Evolutionary conservation across 1,140 invertebrate genomes (phyloP), one percentile per base, ranked within the genome.

Genomic region (Chrysomallon squamiferum): DNA sequence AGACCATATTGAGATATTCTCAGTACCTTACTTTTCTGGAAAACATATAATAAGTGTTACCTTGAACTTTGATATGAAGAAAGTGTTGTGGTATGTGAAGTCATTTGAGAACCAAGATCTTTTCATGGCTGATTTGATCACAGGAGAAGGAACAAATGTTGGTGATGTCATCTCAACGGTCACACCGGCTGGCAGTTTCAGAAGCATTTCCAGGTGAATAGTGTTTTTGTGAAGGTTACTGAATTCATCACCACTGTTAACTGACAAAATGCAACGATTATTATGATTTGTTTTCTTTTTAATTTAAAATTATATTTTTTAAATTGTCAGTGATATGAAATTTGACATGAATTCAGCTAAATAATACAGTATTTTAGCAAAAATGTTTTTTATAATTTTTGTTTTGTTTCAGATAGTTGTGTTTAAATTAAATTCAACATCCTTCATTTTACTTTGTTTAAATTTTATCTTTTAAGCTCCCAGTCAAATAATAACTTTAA

Each of bases 11-110:
- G 88, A 89, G 41, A 92, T 94, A 78, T 92, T 92, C 82, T 62
- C 66, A 88, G 89, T 52, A 89, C 91, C 43, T 69, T 87, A 92
- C 49, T 94, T 93, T 81, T 90, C 90, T 73, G 92, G 92, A 1
- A 92, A 91, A 81, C 90, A 92, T 88, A 74, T 81, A 57, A 75
- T 79, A 88, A 93, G 93, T 5, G 85, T 96, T 29, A 92, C 93
- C 0, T 81, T 95, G 50, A 93, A 96, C 59, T 69, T 75, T 59
- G 73, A 79, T 56, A 56, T 74, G 3, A 50, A 58, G 22, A 76
- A 74, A 58, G 62, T 79, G 13, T 62, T 78, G 45, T 81, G 79
- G 79, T 74, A 75, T 62, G 72, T 76, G 35, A 69, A 71, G 52
- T 57, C 69, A 29, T 76, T 66, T 61, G 71, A 73, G 27, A 58